Conservation (phyloP, 2,888 invertebrate species). For the Choristoneura rosaceana region DNA sequence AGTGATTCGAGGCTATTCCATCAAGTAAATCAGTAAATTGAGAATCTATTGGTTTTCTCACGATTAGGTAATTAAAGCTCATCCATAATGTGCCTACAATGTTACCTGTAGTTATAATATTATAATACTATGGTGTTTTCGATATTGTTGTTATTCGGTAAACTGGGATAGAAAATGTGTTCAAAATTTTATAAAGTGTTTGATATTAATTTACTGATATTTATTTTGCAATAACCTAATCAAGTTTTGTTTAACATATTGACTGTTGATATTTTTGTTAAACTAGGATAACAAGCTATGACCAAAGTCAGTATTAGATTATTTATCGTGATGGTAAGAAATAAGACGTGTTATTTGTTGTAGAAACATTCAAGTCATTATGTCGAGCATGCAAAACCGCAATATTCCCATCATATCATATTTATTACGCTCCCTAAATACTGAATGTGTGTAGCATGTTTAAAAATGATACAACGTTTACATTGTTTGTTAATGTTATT, state of each 20-base stretch:
- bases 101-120: constrained; percentile 81
- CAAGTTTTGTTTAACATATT: constrained; percentile 78
- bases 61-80: constrained; percentile 74
- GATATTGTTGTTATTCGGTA: constrained; percentile 62
- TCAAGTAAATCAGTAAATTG: constrained; percentile 33
- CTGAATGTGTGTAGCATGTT: constrained; percentile 67
- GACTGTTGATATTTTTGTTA: constrained; percentile 84
- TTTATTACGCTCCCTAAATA: constrained; percentile 68
- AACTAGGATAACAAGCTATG: constrained; percentile 85
- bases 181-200: constrained; percentile 74
- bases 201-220: constrained; percentile 79
- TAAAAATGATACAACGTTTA: constrained; percentile 66
- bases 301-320: constrained; percentile 86
- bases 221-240: constrained; percentile 77
- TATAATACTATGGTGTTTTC: constrained; percentile 69
- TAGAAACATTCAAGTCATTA: constrained; percentile 71
- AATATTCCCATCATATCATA: constrained; percentile 79
- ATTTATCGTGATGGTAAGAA: constrained; percentile 73
- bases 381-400: constrained; percentile 70
- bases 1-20: constrained; percentile 28
- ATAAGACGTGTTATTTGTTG: constrained; percentile 71
- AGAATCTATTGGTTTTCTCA: constrained; percentile 43
- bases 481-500: constrained; percentile 85
- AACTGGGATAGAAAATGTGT: constrained; percentile 78
- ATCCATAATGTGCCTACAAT: constrained; percentile 83